Conservation (phyloP, 2,113 vertebrate species). For the Ameiurus melas region DNA sequence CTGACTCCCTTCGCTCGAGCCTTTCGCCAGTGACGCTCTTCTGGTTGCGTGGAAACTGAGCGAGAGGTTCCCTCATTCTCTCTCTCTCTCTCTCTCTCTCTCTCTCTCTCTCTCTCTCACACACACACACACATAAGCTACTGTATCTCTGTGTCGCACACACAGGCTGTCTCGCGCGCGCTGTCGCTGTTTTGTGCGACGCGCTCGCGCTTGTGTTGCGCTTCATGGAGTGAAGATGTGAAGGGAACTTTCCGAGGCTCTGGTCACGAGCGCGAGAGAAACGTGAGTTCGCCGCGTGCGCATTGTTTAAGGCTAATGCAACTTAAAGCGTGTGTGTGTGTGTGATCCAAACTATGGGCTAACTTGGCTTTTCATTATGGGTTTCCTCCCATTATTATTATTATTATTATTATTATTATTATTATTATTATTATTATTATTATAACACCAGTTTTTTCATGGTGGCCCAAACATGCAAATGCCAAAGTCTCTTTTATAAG, state of each 20-base stretch:
- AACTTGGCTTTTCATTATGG: not conserved
- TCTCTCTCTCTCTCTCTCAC: not conserved
- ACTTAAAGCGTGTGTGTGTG: not conserved
- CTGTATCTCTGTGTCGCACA: not conserved
- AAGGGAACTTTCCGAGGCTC: not conserved
- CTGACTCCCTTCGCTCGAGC: not conserved
- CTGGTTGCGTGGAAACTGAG: constrained; percentile 26
- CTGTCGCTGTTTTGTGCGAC: not conserved
- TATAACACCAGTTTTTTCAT: not conserved
- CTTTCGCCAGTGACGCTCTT: not conserved
- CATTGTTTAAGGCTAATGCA: not conserved
- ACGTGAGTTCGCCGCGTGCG: not conserved
- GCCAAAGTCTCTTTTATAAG: too few relatives aligned
- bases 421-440: not conserved
- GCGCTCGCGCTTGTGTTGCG: not conserved
- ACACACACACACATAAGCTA: not conserved
- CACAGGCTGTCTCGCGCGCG: not conserved
- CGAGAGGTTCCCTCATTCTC: not conserved
- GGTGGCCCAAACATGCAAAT: not conserved
- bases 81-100: not conserved
- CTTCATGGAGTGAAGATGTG: not conserved
- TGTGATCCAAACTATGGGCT: not conserved
- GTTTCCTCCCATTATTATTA: not conserved
- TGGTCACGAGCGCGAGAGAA: constrained; percentile 4
- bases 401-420: not conserved